Evolutionary conservation across 2,888 invertebrate species (phyloP).

Genomic region (Acrocyrtus sp.): DNA sequence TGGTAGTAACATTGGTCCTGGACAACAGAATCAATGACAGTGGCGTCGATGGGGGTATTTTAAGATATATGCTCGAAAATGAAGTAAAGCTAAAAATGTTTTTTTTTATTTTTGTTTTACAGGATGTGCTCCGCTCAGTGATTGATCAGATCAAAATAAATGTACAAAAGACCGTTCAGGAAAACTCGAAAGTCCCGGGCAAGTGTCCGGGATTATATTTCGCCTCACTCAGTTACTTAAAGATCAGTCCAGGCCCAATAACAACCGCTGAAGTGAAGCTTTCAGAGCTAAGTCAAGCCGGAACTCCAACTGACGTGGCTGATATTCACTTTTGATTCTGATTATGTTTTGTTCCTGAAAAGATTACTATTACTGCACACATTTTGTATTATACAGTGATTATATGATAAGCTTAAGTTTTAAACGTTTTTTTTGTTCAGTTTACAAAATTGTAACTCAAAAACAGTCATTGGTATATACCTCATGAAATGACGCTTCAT

Average conservation of each 20-base stretch:
- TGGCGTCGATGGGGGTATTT: background rate
- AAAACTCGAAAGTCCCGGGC: constrained; percentile 60
- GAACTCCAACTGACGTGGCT: constrained; percentile 75
- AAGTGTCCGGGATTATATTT: constrained; percentile 10
- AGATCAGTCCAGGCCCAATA: constrained; percentile 39
- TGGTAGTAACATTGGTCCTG: constrained; percentile 12
- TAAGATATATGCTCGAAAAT: background rate
- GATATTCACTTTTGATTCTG: constrained; percentile 73
- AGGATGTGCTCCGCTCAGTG: constrained; percentile 85
- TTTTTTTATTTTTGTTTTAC: constrained; percentile 64
- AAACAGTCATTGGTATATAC: constrained; percentile 31
- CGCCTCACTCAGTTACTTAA: background rate
- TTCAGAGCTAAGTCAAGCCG: constrained; percentile 67
- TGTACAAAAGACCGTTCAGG: constrained; percentile 54
- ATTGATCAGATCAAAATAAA: constrained; percentile 81
- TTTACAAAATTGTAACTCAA: too few species aligned
- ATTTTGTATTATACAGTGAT: too few species aligned
- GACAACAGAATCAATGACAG: background rate
- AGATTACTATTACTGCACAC: too few species aligned
- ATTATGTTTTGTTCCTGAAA: too few species aligned
- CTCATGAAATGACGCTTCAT: background rate
- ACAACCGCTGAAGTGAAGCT: constrained; percentile 51
- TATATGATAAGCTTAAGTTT: too few species aligned
- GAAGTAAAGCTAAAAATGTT: background rate
- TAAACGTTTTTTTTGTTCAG: too few species aligned